Conservation (phyloP, 2,888 invertebrate genomes). For the Heterodera filipjevi region DNA sequence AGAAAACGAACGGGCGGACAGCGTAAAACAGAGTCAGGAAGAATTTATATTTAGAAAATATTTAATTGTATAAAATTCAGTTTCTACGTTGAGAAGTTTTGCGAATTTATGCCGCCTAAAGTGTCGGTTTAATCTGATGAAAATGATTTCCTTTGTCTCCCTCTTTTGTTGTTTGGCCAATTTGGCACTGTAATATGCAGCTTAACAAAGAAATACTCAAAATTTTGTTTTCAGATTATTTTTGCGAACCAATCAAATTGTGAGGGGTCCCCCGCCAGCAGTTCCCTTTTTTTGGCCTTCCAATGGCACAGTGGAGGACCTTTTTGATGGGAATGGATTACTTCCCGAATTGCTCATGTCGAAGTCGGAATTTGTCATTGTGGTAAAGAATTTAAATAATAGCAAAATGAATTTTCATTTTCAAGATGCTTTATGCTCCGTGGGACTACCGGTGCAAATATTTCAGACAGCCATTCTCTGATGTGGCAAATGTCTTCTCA, state of each 20-base stretch:
- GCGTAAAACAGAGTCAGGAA: neutral
- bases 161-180: neutral
- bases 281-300: constrained; percentile 21
- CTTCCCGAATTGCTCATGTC: constrained; percentile 14
- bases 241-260: neutral
- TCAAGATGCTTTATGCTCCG: constrained; percentile 25
- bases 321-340: constrained; percentile 27
- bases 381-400: neutral
- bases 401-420: neutral
- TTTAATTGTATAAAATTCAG: neutral
- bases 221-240: neutral
- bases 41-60: neutral
- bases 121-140: neutral
- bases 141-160: neutral
- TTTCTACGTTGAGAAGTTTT: neutral
- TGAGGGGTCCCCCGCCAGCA: constrained; percentile 16
- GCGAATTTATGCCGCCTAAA: neutral
- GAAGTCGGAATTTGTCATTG: constrained; percentile 23
- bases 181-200: neutral
- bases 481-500: constrained; percentile 15
- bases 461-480: constrained; percentile 13
- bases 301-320: neutral
- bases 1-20: neutral
- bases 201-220: neutral
- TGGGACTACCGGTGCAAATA: constrained; percentile 19